Evolutionary conservation across 2,888 invertebrate species (phyloP).

Genomic region (Scaptomyza flava): DNA sequence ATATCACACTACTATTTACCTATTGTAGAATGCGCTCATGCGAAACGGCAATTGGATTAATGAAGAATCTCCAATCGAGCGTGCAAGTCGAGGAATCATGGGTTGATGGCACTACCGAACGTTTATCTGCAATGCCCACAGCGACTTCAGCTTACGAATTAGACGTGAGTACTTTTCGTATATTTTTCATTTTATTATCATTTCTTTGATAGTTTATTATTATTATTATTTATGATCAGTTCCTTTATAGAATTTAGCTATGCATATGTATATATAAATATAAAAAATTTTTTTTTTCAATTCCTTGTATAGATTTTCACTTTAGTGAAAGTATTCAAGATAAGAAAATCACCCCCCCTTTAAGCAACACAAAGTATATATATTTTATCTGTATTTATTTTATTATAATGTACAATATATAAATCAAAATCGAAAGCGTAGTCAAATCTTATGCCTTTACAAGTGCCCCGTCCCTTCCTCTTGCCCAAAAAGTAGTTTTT

Average conservation of each 20-base stretch:
- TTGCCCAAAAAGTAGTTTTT: constrained; percentile 64
- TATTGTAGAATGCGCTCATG: constrained; percentile 91
- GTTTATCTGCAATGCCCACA: constrained; percentile 91
- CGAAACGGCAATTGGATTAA: constrained; percentile 94
- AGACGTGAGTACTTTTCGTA: constrained; percentile 82
- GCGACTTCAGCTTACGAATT: constrained; percentile 85
- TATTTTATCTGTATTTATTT: constrained; percentile 58
- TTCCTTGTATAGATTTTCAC: constrained; percentile 56
- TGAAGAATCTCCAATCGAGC: constrained; percentile 95
- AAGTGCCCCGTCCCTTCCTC: constrained; percentile 28
- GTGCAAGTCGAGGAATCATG: constrained; percentile 95
- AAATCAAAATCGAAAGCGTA: constrained; percentile 53
- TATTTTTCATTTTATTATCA: constrained; percentile 28
- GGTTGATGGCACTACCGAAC: constrained; percentile 93
- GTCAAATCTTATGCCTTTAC: constrained; percentile 36
- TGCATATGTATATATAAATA: constrained; percentile 16
- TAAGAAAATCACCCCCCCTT: neutral
- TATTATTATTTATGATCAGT: constrained; percentile 44
- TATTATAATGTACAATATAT: constrained; percentile 39
- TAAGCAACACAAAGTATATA: constrained; percentile 75
- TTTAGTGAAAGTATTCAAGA: constrained; percentile 31
- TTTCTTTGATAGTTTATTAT: constrained; percentile 22
- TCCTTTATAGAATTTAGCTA: constrained; percentile 23
- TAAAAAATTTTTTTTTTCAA: constrained; percentile 11
- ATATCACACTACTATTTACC: constrained; percentile 22